Evolutionary conservation across 2,888 invertebrate species (phyloP).

Genomic region (Ephialtes manifestator): DNA sequence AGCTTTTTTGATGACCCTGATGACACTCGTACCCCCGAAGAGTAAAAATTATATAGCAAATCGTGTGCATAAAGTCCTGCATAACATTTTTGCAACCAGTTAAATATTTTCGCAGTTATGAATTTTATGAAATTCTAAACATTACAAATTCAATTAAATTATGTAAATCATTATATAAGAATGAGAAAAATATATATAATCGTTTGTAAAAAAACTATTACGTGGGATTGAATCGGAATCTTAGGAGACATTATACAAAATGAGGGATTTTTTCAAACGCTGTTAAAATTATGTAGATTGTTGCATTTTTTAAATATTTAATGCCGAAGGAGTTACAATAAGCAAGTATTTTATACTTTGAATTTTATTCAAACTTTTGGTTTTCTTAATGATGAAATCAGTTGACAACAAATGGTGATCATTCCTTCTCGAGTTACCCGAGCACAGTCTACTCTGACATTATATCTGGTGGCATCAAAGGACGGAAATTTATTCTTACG

Average conservation of each 20-base stretch:
- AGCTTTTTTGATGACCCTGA: background rate
- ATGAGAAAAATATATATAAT: too few relatives aligned
- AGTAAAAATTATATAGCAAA: background rate
- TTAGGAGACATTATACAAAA: too few relatives aligned
- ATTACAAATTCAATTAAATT: too few relatives aligned
- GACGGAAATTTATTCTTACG: conserved; percentile 37
- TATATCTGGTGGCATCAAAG: background rate
- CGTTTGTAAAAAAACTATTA: too few relatives aligned
- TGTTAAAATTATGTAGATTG: too few relatives aligned
- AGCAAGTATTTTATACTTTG: background rate
- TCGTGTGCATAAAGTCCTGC: background rate
- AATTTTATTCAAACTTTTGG: background rate
- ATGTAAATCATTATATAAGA: too few relatives aligned
- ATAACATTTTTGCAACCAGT: too few relatives aligned
- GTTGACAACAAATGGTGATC: background rate
- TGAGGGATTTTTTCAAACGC: too few relatives aligned
- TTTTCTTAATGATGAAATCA: background rate
- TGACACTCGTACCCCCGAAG: background rate
- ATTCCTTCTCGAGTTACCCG: background rate
- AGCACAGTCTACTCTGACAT: background rate
- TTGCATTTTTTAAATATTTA: too few relatives aligned
- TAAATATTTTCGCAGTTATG: too few relatives aligned
- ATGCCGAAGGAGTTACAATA: background rate
- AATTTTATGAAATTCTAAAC: too few relatives aligned
- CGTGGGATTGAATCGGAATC: too few relatives aligned